Evolutionary conservation across 2,888 invertebrate genomes (phyloP), one percentile per base, ranked within the genome.

Genomic region (Chironomus riparius): DNA sequence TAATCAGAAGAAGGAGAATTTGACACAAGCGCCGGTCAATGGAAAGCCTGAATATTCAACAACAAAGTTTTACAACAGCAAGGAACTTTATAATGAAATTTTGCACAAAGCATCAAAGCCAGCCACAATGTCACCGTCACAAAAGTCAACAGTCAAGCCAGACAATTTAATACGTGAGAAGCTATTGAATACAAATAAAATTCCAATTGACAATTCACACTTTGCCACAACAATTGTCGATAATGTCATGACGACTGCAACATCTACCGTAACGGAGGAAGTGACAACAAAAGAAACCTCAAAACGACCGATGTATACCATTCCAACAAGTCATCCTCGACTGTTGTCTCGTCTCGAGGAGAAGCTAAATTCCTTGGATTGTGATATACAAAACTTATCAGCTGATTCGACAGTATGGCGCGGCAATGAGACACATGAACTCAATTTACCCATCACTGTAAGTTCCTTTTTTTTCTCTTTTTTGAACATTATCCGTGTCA

Each of bases 391-490:
- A 78, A 86, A 87, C 80, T 83, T 90, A 80, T 89, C 90, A 71
- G 85, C 86, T 78, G 89, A 89, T 80, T 89, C 89, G 69, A 87
- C 88, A 78, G 84, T 90, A 78, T 90, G 90, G 90, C 87, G 90
- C 69, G 89, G 89, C 80, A 90, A 90, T 81, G 90, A 90, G 82
- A 91, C 90, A 15, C 90, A 90, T 80, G 90, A 91, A 81, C 85
- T 90, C 79, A 86, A 87, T 80, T 84, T 91, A 76, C 90, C 90
- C 24, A 86, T 88, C 81, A 88, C 86, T 86, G 90, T 90, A 85
- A 88, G 87, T 85, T 22, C 13, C 21, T 21, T 21, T 50, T 50
- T n/a, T 50, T n/a, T 5, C 13, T 50, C n/a, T 24, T 24, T 65
- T 21, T 56, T n/a, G n/a, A 15, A 65, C 21, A 21, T 22, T 65